Conservation (phyloP, 2,797 vertebrate species). For the Crypturellus tataupa region DNA sequence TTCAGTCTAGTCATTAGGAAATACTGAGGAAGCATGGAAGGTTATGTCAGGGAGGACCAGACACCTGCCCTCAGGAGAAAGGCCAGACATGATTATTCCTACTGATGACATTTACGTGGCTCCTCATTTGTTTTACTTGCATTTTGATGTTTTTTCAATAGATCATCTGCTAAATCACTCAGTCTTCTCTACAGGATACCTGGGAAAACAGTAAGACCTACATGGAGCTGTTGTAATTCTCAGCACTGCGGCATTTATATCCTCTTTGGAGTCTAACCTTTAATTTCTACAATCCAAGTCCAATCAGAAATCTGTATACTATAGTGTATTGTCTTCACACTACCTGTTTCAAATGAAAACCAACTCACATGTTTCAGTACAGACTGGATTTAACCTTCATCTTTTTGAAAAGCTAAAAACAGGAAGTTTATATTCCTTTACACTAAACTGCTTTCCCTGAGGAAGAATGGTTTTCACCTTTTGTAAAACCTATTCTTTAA, state of each 20-base stretch:
- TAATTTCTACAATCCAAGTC: neutral
- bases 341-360: neutral
- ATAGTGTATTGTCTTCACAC: neutral
- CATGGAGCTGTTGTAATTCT: neutral
- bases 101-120: neutral
- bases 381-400: neutral
- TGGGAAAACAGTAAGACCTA: neutral
- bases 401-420: neutral
- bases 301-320: neutral
- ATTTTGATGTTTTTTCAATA: neutral
- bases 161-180: neutral
- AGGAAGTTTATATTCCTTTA: neutral
- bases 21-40: accelerated
- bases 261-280: neutral
- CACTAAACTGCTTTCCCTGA: neutral
- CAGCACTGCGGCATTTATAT: neutral
- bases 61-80: neutral
- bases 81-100: neutral
- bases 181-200: neutral
- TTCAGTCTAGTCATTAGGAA: neutral
- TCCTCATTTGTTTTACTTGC: neutral
- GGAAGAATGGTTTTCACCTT: neutral
- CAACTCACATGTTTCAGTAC: neutral
- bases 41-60: neutral
- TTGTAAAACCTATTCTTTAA: neutral